These are phyloP conservation scores for Lagorchestes hirsutus DNA, from an alignment of 2,797 vertebrate genomes.

Conservation along the genomic window DNA sequence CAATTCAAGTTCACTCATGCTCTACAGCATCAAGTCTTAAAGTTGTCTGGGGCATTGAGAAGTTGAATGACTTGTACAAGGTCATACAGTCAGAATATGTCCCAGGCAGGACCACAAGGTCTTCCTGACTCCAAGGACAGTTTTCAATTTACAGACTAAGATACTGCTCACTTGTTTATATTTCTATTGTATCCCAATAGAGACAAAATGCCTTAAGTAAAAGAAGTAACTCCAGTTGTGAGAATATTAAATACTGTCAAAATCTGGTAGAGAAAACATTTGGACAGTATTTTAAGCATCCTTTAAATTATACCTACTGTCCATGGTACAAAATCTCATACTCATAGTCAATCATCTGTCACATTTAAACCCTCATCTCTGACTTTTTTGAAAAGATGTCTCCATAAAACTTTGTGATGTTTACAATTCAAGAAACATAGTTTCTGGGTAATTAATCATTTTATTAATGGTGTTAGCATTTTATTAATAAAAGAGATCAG, in stretches of 20 bases:
- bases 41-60: not conserved
- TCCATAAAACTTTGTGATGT: not conserved
- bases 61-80: not conserved
- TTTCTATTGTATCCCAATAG: not conserved
- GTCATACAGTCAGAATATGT: not conserved
- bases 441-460: not conserved
- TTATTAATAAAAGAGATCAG: not conserved
- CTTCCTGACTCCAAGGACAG: not conserved
- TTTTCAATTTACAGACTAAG: not conserved
- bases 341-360: not conserved
- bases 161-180: not conserved
- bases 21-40: not conserved
- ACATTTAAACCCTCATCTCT: not conserved
- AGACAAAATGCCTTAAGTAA: not conserved
- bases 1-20: not conserved
- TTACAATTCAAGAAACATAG: not conserved
- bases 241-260: not conserved
- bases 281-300: not conserved
- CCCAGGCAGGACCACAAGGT: not conserved
- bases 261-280: not conserved
- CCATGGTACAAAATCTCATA: not conserved
- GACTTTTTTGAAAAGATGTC: not conserved
- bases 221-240: not conserved
- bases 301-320: not conserved
- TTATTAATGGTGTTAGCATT: not conserved